Evolutionary conservation across 2,888 invertebrate genomes (phyloP), one percentile per base, ranked within the genome.

Genomic region (Macropis europaea): DNA sequence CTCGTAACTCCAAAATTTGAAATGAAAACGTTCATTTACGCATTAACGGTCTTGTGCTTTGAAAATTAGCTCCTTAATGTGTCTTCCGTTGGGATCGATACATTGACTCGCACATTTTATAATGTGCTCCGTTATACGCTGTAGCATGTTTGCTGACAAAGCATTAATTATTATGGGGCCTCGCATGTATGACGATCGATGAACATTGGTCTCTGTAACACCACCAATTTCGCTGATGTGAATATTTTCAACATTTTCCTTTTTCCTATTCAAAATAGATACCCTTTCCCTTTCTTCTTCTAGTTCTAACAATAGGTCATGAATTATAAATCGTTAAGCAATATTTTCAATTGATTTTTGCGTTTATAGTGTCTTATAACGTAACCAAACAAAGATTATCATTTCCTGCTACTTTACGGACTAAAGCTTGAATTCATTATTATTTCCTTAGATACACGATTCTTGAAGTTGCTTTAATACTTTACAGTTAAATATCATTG

Each of bases 81-180:
- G 17, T 42, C 42, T 28, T 22, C 34, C n/a, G 17, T 42, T 30
- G 28, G 2, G 48, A 54, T 68, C 34, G 45, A 60, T 53, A 26
- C 26, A 53, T 62, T 11, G 34, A 13, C 2, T 15, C 53, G 47
- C n/a, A 24, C 40, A 40, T 47, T 56, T 63, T 40, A 48, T 26
- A 63, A 56, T 42, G 54, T 63, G 34, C 63, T 36, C 42, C 42
- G n/a, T 63, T 48, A 63, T n/a, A 7, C 15, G 42, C 17, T 15
- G n/a, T 28, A 26, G 48, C 34, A 19, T 30, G 68, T 56, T 62
- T 56, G 48, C 40, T 42, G 42, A 30, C 9, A 11, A 42, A 19
- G 34, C 47, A 42, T 47, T 48, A 62, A 68, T 62, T 62, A 54
- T 45, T 17, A 19, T 3, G 50, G 34, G 17, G 3, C 15, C 13